A percentile compares a stretch with the other conserved stretches of the same genome.
Conservation (phyloP, 2,797 vertebrate species). For the Naso thynnoides region DNA sequence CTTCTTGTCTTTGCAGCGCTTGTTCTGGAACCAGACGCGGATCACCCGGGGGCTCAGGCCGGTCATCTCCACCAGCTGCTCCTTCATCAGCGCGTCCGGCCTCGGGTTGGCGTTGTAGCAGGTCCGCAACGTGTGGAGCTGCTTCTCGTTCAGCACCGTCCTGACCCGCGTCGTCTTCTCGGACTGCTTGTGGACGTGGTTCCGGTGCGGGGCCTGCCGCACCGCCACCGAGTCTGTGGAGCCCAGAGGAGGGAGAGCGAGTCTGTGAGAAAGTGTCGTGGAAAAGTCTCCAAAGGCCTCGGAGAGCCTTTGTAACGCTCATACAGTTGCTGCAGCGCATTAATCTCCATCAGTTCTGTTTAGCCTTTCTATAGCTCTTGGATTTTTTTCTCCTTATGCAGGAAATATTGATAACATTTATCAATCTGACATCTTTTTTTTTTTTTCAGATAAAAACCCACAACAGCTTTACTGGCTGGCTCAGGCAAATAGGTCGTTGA, state of each 20-base stretch:
- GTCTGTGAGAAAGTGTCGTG: neutral
- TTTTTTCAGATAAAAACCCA: neutral
- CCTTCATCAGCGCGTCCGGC: conserved; percentile 97
- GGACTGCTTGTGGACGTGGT: conserved; percentile 90
- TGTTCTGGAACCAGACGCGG: conserved; percentile 99
- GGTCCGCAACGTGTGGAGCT: conserved; percentile 93
- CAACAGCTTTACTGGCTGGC: neutral
- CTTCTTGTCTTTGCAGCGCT: conserved; percentile 98
- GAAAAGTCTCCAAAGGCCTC: neutral
- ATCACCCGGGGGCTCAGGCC: conserved; percentile 95
- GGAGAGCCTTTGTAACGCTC: neutral
- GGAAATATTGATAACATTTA: neutral
- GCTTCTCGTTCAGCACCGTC: conserved; percentile 96
- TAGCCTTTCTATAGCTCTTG: neutral
- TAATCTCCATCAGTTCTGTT: neutral
- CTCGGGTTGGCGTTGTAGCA: conserved; percentile 96
- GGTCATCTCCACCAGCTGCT: conserved; percentile 98
- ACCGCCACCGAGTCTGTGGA: conserved; percentile 85
- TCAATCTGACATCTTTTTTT: neutral
- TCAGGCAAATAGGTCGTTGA: neutral
- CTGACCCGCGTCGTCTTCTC: conserved; percentile 94
- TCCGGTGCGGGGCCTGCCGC: conserved; percentile 88
- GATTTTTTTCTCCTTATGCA: neutral
- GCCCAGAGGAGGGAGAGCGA: neutral
- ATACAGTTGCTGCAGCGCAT: neutral